phyloP scores from a whole-genome alignment of 2,888 invertebrate genomes.

The Xanthia togata region DNA sequence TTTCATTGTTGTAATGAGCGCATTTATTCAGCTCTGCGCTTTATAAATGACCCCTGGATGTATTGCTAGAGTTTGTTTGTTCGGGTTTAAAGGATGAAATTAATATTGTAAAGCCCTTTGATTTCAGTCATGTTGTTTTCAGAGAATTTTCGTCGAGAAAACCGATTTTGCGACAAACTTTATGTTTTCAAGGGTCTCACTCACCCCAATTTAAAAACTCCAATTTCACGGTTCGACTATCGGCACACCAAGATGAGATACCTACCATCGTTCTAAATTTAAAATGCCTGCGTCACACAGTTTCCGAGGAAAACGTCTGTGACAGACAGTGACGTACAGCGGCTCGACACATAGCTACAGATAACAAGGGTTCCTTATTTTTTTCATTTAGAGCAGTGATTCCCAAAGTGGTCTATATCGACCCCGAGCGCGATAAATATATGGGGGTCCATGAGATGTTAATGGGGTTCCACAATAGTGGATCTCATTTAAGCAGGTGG shows the following conservation, averaged over 20 bases:
- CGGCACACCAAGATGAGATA: not conserved
- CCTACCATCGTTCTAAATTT: slow-evolving; percentile 14
- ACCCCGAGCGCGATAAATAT: no score
- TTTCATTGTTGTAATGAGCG: slow-evolving; percentile 50
- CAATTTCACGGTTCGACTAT: not conserved
- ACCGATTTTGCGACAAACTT: not conserved
- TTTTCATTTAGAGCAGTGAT: not conserved
- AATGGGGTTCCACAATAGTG: no score
- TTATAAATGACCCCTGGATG: slow-evolving; percentile 41
- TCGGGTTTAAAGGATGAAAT: slow-evolving; percentile 21
- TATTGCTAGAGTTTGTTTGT: slow-evolving; percentile 15
- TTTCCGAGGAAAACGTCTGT: slow-evolving; percentile 19
- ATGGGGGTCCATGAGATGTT: no score
- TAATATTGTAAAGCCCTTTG: not conserved
- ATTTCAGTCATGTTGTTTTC: not conserved
- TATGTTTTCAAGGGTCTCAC: not conserved
- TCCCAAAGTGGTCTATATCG: no score
- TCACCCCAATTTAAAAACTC: not conserved
- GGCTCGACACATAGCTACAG: not conserved
- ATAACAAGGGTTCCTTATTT: not conserved
- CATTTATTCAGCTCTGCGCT: slow-evolving; percentile 38
- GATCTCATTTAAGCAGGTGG: no score
- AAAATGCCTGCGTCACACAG: slow-evolving; percentile 3
- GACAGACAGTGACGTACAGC: slow-evolving; percentile 17
- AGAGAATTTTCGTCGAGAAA: not conserved